Percentiles rank a stretch among this genome's conserved stretches.
Evolutionary conservation across 2,797 vertebrate species (phyloP).

Genomic region (Champsocephalus gunnari): DNA sequence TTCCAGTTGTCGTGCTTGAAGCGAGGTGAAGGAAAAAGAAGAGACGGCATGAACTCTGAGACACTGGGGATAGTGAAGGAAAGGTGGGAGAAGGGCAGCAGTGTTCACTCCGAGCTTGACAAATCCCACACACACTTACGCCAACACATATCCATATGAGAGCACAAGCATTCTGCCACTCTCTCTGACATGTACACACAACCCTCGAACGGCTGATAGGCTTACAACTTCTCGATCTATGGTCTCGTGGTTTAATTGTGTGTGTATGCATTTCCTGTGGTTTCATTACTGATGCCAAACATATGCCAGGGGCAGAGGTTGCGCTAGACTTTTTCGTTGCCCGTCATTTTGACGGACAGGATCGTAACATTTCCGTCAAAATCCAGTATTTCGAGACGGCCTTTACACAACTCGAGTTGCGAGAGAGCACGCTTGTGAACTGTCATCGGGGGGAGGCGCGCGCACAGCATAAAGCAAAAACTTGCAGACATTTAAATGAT

Average conservation of each 20-base stretch:
- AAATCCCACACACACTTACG: constrained; percentile 35
- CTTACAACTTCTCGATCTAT: constrained; percentile 59
- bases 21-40: constrained; percentile 90
- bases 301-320: constrained; percentile 35
- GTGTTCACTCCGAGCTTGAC: constrained; percentile 71
- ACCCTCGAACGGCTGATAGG: constrained; percentile 72
- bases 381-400: too few species aligned
- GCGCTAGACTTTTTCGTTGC: too few species aligned
- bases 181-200: constrained; percentile 57
- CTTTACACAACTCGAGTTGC: too few species aligned
- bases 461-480: too few species aligned
- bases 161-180: constrained; percentile 47
- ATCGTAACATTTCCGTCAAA: too few species aligned
- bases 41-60: constrained; percentile 75
- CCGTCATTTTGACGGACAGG: too few species aligned
- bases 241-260: constrained; percentile 52
- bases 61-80: constrained; percentile 77
- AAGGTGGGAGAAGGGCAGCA: constrained; percentile 79
- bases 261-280: constrained; percentile 43
- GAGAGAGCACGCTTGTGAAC: too few species aligned
- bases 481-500: too few species aligned
- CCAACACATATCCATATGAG: constrained; percentile 42
- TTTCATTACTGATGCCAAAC: constrained; percentile 45
- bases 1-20: constrained; percentile 84
- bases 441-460: too few species aligned